Conservation (phyloP, 2,888 invertebrate species). For the Drosophila ezoana region DNA sequence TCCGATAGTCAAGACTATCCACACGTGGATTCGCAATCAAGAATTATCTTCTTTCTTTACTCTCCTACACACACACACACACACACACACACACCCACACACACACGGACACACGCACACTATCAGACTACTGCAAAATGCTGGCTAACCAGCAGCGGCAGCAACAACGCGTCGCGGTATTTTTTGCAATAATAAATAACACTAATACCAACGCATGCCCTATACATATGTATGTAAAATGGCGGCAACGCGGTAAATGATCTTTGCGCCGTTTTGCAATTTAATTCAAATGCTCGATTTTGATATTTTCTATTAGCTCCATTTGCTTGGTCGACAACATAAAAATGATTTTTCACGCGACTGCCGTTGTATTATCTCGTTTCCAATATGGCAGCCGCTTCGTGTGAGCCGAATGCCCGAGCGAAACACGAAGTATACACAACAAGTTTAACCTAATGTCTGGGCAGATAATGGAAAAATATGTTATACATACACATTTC, state of each 20-base stretch:
- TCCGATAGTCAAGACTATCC: background rate
- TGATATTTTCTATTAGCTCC: background rate
- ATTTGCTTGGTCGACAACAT: conserved; percentile 7
- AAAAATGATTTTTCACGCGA: conserved; percentile 67
- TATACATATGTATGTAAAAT: background rate
- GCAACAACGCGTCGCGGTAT: conserved; percentile 45
- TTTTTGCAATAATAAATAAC: conserved; percentile 26
- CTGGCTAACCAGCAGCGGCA: conserved; percentile 16
- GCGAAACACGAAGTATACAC: conserved; percentile 51
- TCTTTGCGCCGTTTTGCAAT: conserved; percentile 5
- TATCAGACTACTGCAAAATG: conserved; percentile 11
- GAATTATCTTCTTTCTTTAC: conserved; percentile 6
- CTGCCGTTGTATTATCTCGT: conserved; percentile 30
- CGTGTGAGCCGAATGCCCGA: conserved; percentile 51
- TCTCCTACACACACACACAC: conserved; percentile 12
- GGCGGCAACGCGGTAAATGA: conserved; percentile 17
- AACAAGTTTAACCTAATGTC: conserved; percentile 39
- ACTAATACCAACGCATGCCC: conserved; percentile 24
- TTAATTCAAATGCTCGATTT: background rate
- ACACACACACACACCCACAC: conserved; percentile 9
- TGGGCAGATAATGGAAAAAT: conserved; percentile 37
- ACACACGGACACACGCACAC: conserved; percentile 1
- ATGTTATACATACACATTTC: conserved; percentile 5
- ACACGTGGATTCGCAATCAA: conserved; percentile 41
- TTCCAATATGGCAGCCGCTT: conserved; percentile 78